Base-by-base conservation (phyloP, 2,888 invertebrate genomes). In the Drosophila rellima region DNA sequence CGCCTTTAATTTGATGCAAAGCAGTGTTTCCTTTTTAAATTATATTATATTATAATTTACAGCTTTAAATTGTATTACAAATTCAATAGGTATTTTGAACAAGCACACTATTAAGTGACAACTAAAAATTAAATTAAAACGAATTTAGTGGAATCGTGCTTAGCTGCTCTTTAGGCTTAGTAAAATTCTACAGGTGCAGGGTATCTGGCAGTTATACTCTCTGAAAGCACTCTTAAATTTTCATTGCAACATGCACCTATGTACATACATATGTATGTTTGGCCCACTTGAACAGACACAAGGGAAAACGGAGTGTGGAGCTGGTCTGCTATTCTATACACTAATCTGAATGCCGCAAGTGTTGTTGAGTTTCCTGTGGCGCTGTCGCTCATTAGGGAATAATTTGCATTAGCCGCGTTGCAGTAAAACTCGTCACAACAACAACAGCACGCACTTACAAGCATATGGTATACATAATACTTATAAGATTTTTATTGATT, bases 291-390 rank as follows among this genome's bases (percentile, higher is more conserved):
- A 84, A 71, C 80, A 78, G 70, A 47, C 62, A 52, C 62, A 45
- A 52, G 23, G 67, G 40, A 40, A 13, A 23, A 37, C 11, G 35
- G 55, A 40, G 51, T 29, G 29, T 31, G 59, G 35, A 42, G 26
- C 40, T 63, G 42, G 45, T 64, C 78, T 64, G 69, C 62, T 42
- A 56, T 56, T 55, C 61, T 45, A 56, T 62, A 64, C 76, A 70
- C 83, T 82, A 80, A 88, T 86, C 80, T 78, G 70, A 85, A 88
- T 83, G 88, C 80, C 80, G 84, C 79, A 80, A 88, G 84, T 87
- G 84, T 83, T 86, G 84, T 74, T 67, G 70, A 69, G 78, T 70
- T 88, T 88, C 83, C 89, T 86, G 88, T 83, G 73, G 54, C 76
- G 60, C 65, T 70, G 73, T 65, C 74, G 52, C 84, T 89, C 87